Percentiles rank a stretch among this genome's conserved stretches.
These are phyloP conservation scores for Heliothis peltigera DNA, from an alignment of 2,888 invertebrate species.

Conservation along the genomic window DNA sequence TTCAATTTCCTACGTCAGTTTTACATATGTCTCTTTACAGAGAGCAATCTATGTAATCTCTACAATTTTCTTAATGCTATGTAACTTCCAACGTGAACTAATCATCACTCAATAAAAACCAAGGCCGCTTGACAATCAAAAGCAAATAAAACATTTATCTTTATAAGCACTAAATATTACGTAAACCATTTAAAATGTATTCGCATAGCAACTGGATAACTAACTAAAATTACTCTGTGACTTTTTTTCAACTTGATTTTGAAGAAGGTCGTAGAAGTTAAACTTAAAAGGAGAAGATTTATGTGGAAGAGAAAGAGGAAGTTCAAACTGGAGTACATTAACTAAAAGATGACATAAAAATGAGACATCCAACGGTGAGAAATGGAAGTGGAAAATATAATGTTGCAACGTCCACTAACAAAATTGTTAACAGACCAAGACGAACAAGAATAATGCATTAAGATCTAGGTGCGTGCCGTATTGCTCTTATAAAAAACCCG, in stretches of 20 bases:
- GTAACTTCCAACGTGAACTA: background rate
- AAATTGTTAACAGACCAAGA: too few relatives aligned
- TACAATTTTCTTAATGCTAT: background rate
- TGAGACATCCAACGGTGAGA: too few relatives aligned
- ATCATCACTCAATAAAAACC: conserved; percentile 5
- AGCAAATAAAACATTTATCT: conserved; percentile 1
- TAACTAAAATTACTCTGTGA: background rate
- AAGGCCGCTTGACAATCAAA: conserved; percentile 20
- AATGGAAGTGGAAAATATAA: too few relatives aligned
- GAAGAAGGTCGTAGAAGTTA: too few relatives aligned
- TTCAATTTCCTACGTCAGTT: background rate
- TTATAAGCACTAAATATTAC: background rate
- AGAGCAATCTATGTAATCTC: background rate
- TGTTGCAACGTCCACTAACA: too few relatives aligned
- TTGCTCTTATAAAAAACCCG: background rate
- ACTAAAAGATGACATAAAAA: too few relatives aligned
- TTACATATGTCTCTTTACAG: background rate
- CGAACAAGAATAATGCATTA: too few relatives aligned
- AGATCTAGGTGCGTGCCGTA: background rate
- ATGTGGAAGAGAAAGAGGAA: too few relatives aligned
- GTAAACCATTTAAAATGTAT: background rate
- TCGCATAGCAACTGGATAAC: background rate
- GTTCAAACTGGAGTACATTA: too few relatives aligned
- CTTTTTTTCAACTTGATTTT: background rate
- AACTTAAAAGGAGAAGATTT: too few relatives aligned